phyloP scores from a whole-genome alignment of 2,113 vertebrate species.

The Sprattus sprattus region DNA sequence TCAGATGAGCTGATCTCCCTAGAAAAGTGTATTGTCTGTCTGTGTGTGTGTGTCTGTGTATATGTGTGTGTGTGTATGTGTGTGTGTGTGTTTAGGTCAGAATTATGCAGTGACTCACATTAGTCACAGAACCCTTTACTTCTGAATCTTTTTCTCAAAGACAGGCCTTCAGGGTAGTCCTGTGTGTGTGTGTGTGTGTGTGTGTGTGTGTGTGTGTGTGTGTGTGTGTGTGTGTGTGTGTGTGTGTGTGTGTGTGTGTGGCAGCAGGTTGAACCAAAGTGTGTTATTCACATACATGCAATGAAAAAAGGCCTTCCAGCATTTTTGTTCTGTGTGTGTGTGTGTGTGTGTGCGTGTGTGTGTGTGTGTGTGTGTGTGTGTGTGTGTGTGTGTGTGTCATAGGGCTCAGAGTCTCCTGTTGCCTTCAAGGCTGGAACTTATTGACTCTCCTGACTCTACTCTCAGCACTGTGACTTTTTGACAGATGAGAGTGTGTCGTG shows the following conservation, averaged over 20 bases:
- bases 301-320: not conserved
- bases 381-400: conserved; percentile 20
- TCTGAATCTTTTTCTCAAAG: conserved; percentile 21
- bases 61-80: not conserved
- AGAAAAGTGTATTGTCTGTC: too few species aligned
- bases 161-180: conserved; percentile 5
- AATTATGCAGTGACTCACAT: not conserved
- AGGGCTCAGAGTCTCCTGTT: conserved; percentile 41
- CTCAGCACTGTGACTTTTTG: conserved; percentile 62
- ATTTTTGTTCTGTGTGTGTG: not conserved
- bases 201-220: conserved; percentile 40
- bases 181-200: conserved; percentile 52
- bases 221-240: conserved; percentile 23
- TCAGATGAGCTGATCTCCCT: too few species aligned
- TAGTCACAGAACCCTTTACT: not conserved
- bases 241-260: conserved; percentile 9
- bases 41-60: not conserved
- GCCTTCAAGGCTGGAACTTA: conserved; percentile 58
- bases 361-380: not conserved
- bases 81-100: conserved; percentile 11
- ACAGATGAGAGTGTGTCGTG: too few species aligned
- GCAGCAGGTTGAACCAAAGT: not conserved
- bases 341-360: not conserved
- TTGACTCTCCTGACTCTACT: conserved; percentile 57
- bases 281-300: not conserved